Conservation (phyloP, 2,797 vertebrate genomes). For the Betta splendens region DNA sequence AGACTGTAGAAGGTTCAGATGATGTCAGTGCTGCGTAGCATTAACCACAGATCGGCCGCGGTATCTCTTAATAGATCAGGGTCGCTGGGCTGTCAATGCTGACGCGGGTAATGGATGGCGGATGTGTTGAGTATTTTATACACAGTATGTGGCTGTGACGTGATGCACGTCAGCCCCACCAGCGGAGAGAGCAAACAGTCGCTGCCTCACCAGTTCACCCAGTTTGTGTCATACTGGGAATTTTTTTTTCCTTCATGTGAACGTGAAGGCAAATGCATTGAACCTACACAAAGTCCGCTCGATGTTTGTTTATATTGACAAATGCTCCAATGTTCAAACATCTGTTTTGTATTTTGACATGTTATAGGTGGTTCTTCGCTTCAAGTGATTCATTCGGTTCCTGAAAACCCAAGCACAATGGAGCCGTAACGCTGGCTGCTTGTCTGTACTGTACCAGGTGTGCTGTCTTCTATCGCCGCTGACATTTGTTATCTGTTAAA, state of each 20-base stretch:
- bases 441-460: slow-evolving; percentile 80
- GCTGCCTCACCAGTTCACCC: too few relatives aligned
- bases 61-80: slow-evolving; percentile 57
- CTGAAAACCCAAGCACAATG: slow-evolving; percentile 36
- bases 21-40: slow-evolving; percentile 63
- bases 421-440: slow-evolving; percentile 49
- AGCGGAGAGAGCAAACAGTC: background rate
- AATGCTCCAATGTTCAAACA: slow-evolving; percentile 22
- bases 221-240: background rate
- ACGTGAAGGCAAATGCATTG: background rate
- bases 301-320: slow-evolving; percentile 9
- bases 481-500: slow-evolving; percentile 83
- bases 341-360: slow-evolving; percentile 23
- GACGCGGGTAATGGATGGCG: slow-evolving; percentile 34
- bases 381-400: slow-evolving; percentile 12
- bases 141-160: slow-evolving; percentile 13
- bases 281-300: background rate
- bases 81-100: slow-evolving; percentile 44
- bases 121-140: slow-evolving; percentile 16
- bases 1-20: slow-evolving; percentile 35
- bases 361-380: background rate
- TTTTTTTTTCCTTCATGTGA: background rate
- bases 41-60: slow-evolving; percentile 43
- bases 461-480: slow-evolving; percentile 71
- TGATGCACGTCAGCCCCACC: slow-evolving; percentile 9